Evolutionary conservation across 2,797 vertebrate genomes (phyloP), one percentile per base, ranked within the genome.

Genomic region (Catharus ustulatus): DNA sequence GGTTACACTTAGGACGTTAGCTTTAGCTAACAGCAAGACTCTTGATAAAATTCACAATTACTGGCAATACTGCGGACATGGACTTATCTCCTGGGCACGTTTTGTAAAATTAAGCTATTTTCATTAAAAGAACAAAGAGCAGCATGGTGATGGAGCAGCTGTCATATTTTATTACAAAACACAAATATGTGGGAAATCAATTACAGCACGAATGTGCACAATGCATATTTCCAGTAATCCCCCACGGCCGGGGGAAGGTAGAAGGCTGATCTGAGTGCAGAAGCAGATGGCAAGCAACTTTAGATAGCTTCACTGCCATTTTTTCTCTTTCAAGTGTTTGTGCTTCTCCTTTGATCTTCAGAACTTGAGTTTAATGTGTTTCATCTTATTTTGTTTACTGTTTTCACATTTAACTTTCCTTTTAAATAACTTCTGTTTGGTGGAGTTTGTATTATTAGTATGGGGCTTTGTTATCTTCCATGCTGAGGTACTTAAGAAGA

Each of bases 161-260:
- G 94, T 94, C 96, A 94, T 95, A 93, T 91, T 95, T 96, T 94
- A 94, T 95, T 95, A 73, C 89, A 78, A 86, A 94, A 91, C 89
- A 93, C 94, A 95, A 96, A 91, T 94, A 95, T 76, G 91, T 95
- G 92, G 93, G 91, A 94, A 96, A 97, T 93, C 92, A 96, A 55
- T 96, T 91, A 85, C 79, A 87, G 89, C 80, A 36, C 1, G 42
- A 92, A 49, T 58, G 77, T 72, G 63, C 87, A 85, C 36, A 59
- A 17, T 83, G 92, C 89, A 38, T 92, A 87, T 95, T 96, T 94
- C 78, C 89, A 95, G 92, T 93, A 94, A 92, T 95, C 87, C 91
- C 86, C 32, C 36, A n/a, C 1, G 52, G 74, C 84, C 11, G 12
- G 83, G 87, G 89, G 87, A 94, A 93, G 94, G 94, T 95, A 68